Evolutionary conservation across 2,888 invertebrate genomes (phyloP), one percentile per base, ranked within the genome.

Genomic region (Sphaerophoria taeniata): DNA sequence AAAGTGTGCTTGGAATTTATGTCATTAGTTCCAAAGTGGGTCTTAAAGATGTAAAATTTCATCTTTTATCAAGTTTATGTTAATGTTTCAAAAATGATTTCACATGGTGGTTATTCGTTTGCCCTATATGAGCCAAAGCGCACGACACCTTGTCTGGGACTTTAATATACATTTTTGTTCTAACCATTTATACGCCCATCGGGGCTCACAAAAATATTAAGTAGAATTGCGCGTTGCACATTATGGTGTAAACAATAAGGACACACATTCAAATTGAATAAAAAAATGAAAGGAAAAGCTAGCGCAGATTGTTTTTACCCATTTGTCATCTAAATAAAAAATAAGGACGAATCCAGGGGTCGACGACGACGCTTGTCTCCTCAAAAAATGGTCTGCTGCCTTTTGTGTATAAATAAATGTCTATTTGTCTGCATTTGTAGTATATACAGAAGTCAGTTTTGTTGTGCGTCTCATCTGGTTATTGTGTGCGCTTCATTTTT

Each of bases 401-500:
- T 24, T 39, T 12, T 60, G 24, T 60, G 5, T 49, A 43, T 60
- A 60, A 60, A 73, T 33, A 74, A 55, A 49, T 65, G 74, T 65
- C 65, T 76, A 72, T 76, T 71, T 85, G 69, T 39, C 56, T 84
- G 45, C 63, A 73, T 39, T 51, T 84, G 45, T 58, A 73, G 12
- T 43, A 43, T 3, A 55, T 70, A 14, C 31, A 9, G 24, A 4
- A 43, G 9, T 39, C 49, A 24, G 60, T 43, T 12, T 43, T 70
- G 39, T 43, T 31, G 6, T 63, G 43, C 9, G 43, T 11, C 51
- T 73, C 69, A 63, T 24, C 24, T 24, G 24, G 43, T 43, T 43
- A 43, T 43, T 43, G 70, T 85, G 76, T 39, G 85, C 76, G 76
- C 81, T 85, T 85, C 61, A 85, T 76, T 85, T 85, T 85, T 81